Evolutionary conservation across 2,797 vertebrate genomes (phyloP).

Genomic region (Semotilus atromaculatus): DNA sequence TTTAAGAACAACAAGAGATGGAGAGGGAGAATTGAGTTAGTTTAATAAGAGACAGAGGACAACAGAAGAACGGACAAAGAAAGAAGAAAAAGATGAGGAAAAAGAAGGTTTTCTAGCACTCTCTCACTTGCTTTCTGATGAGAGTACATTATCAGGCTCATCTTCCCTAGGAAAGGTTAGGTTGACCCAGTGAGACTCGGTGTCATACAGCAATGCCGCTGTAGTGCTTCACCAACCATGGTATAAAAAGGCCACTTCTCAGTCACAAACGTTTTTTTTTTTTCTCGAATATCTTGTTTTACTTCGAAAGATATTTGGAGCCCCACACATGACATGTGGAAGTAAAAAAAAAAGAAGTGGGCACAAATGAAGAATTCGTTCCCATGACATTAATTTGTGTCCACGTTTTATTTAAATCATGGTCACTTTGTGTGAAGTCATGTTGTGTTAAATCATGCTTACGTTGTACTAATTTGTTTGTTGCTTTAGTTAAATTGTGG

Average conservation of each 20-base stretch:
- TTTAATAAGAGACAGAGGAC: neutral
- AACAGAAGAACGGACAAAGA: neutral
- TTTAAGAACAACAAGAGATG: conserved; percentile 10
- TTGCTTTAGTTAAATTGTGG: neutral
- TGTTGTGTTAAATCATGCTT: neutral
- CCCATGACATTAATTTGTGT: neutral
- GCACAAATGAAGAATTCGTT: neutral
- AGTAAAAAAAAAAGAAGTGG: neutral
- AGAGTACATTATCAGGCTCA: too few species aligned
- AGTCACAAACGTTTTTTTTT: neutral
- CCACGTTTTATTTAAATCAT: neutral
- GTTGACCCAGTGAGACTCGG: conserved; percentile 4
- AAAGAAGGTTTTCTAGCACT: too few species aligned
- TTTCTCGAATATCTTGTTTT: neutral
- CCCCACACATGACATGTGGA: neutral
- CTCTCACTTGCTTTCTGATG: too few species aligned
- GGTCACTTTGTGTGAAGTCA: neutral
- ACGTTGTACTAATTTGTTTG: neutral
- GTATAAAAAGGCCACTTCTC: neutral
- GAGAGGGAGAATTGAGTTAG: neutral
- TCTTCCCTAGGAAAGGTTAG: too few species aligned
- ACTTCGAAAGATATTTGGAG: neutral
- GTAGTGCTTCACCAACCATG: neutral
- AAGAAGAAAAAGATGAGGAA: neutral
- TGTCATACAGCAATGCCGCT: neutral